Evolutionary conservation across 1,140 invertebrate species (phyloP), one percentile per base, ranked within the genome.

Genomic region (Magallana angulata): DNA sequence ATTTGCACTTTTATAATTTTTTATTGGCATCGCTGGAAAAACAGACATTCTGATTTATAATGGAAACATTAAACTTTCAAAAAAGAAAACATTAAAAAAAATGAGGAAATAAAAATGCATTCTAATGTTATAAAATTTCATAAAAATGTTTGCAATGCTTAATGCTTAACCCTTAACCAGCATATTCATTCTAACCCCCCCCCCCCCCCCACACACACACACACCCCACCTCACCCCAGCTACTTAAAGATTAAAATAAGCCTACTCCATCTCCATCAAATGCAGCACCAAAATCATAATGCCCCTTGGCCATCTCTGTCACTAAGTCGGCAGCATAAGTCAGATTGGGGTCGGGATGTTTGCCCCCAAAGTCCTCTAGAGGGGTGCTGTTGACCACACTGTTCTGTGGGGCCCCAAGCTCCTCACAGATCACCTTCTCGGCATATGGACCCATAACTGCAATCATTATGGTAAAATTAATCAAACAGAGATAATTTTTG

Each of bases 271-370:
- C 99, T 11, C 99, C 99, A 96, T 99, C 99, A 95, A 99, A 99
- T 82, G 99, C 99, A 59, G 98, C 98, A 60, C 99, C 99, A 93
- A 99, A 97, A 94, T 98, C 98, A 94, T 97, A 97, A 84, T 97
- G 96, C 1, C 97, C 97, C 90, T 96, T 96, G 92, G 97, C 96
- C 83, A 99, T 96, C 4, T 96, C 95, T 64, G 97, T 95, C 0
- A 99, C 98, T 58, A 99, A 96, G 93, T 98, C 97, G 80, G 96
- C 97, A 16, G 98, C 98, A 95, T 99, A 99, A 0, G 99, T 99
- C 58, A 99, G 96, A 96, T 99, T 99, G 30, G 99, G 99, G 96
- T 99, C 99, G 0, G 99, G 99, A 95, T 99, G 99, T 81, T 97
- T 96, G 57, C 98, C 98, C 30, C 99, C 99, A 95, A 99, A 99